Evolutionary conservation across 2,113 vertebrate species (phyloP), one percentile per base, ranked within the genome.

Genomic region (Casuarius casuarius): DNA sequence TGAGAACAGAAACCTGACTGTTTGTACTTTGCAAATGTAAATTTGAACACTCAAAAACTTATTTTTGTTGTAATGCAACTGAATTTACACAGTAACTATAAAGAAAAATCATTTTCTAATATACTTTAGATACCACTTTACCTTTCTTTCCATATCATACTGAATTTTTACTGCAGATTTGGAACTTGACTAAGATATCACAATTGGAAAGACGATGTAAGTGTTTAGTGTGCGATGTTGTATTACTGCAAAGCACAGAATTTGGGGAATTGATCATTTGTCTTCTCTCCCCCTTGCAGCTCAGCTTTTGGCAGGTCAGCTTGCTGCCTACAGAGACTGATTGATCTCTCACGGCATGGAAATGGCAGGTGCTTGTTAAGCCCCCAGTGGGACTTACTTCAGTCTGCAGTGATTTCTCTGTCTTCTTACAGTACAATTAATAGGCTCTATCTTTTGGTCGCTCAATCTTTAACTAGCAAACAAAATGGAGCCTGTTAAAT

Each of bases 351-450:
- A 54, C 82, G 4, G 17, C 2, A 6, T 92, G 89, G 66, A 96
- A 96, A 91, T 92, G 96, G 90, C 91, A 95, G 94, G 84, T 91
- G 92, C 91, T 97, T 91, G 87, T 96, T 96, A 96, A 87, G 78
- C 66, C 66, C 84, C 68, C 72, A 75, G 74, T 97, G 84, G 77
- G 92, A 74, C 62, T 86, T 88, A 19, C 54, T 96, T 77, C 75
- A 76, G 46, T 82, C 66, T 93, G 51, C 44, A 75, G 46, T 67
- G 86, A 87, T 84, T 95, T 92, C 54, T 89, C 66, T 81, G 74
- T 80, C 67, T 66, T 90, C 63, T 48, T 52, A 58, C 9, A 67
- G 23, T 52, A 51, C 56, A 72, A 52, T 95, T 95, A 95, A 89
- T 70, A 87, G 59, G 56, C 54, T 83, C 22, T 44, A 25, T 75